Evolutionary conservation across 2,113 vertebrate species (phyloP), one percentile per base, ranked within the genome.

Genomic region (Eulemur rufifrons): DNA sequence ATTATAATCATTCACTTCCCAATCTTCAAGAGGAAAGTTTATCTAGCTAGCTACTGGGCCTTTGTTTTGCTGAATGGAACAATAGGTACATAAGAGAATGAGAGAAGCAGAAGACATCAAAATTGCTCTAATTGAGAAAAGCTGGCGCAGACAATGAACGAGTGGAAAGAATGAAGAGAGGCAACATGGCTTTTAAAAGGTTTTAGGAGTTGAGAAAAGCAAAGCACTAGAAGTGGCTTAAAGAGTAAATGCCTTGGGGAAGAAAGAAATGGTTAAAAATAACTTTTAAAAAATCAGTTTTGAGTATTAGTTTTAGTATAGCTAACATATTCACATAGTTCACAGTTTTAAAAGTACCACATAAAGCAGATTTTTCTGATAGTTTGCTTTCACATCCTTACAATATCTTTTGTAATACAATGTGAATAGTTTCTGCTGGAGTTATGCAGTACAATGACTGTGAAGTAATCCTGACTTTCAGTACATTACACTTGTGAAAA

Each of bases 51-150:
- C 29, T 85, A 1, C n/a, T 73, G 37, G 63, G 37, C 4, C 68
- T 94, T 88, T 91, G 69, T 92, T 94, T 88, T 88, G 69, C 47
- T 96, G n/a, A 73, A n/a, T 77, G 74, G 34, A 86, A 39, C 74
- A 52, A 21, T 87, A 32, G 29, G 7, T 89, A 37, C 29, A 88
- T n/a, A 76, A 87, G 39, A 86, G 50, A 77, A 61, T 82, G 61
- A 88, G 52, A 77, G 68, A 83, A 87, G 47, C n/a, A 52, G 59
- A 50, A 89, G 45, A 87, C 39, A 81, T 81, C 39, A n/a, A 2
- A 86, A 82, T 61, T 83, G 68, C 17, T 94, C 50, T 27, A 50
- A 0, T 61, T n/a, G 12, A 76, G 52, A 47, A 91, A 68, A 61
- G 39, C n/a, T 82, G n/a, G n/a, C 47, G 47, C 8, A 89, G n/a